Evolutionary conservation across 1,140 invertebrate genomes (phyloP), one percentile per base, ranked within the genome.

Genomic region (Aleiodes sp.): DNA sequence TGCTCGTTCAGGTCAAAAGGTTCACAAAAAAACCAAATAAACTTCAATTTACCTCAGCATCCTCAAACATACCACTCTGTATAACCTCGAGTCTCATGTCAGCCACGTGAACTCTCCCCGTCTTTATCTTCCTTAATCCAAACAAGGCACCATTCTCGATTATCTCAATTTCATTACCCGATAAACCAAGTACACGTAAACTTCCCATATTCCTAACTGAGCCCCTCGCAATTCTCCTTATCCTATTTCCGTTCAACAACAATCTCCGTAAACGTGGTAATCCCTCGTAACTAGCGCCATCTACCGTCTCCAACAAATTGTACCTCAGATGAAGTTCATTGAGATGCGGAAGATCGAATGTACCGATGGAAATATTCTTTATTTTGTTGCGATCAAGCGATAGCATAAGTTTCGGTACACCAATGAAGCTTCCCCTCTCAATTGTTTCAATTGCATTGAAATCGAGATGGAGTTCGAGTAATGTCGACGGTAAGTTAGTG

Each of bases 91-190:
- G 31, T 2, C 41, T 59, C 19, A 76, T 77, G 1, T 71, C 56
- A 0, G 68, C 70, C 9, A 80, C 24, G 2, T 74, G 70, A 6
- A 80, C 14, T 29, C 65, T 70, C 6, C 52, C 70, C 0, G 65
- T 72, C 33, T 64, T 68, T 0, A 8, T 52, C 4, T 73, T 69
- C 3, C 65, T 74, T 7, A 80, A 39, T 4, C 78, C 79, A 9
- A 75, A 73, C 9, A 80, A 72, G 10, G 72, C 76, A 0, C 77
- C 79, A 19, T 80, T 80, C 2, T 75, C 35, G 2, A 80, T 7
- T 4, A 35, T 33, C 2, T 71, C 31, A 0, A 80, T 73, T 0
- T 75, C 76, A 75, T 80, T 80, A 24, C 41, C 70, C 1, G 76
- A 75, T 28, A 80, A 70, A 6, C 78, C 72, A 16, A 80, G 19